Conservation (phyloP, 2,113 vertebrate genomes). For the Mixornis gularis region DNA sequence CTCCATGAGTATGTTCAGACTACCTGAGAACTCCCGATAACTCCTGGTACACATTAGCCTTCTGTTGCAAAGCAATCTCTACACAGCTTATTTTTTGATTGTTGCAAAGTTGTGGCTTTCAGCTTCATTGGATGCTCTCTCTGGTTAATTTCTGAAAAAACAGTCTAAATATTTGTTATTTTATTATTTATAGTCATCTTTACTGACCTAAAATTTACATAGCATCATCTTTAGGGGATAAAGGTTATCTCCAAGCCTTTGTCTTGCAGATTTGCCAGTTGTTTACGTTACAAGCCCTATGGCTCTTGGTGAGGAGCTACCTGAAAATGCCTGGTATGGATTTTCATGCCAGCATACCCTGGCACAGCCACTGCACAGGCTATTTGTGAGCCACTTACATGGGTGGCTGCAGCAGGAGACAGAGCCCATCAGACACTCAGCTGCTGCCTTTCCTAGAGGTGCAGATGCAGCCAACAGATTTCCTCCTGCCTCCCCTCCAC, state of each 20-base stretch:
- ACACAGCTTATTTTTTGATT: not conserved
- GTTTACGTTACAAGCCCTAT: not conserved
- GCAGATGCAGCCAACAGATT: not conserved
- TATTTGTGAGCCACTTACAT: not conserved
- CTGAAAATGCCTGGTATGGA: not conserved
- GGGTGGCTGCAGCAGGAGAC: not conserved
- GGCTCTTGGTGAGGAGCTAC: not conserved
- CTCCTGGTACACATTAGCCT: not conserved
- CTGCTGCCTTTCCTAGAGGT: not conserved
- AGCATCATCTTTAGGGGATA: not conserved
- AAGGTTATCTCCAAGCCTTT: not conserved
- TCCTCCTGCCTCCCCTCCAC: not conserved
- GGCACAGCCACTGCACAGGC: not conserved
- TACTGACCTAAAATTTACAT: not conserved
- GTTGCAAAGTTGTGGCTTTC: fast-evolving
- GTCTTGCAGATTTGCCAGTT: not conserved
- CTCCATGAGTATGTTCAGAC: not conserved
- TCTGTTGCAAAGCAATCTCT: not conserved
- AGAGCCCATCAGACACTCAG: not conserved
- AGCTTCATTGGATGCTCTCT: not conserved
- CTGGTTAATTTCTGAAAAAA: not conserved
- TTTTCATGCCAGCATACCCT: not conserved
- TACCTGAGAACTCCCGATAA: not conserved
- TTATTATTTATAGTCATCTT: not conserved
- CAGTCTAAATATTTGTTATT: not conserved